Percentiles rank a stretch among this genome's conserved stretches.
These are phyloP conservation scores for Cataglyphis cursor DNA, from an alignment of 2,888 invertebrate genomes.

Conservation along the genomic window DNA sequence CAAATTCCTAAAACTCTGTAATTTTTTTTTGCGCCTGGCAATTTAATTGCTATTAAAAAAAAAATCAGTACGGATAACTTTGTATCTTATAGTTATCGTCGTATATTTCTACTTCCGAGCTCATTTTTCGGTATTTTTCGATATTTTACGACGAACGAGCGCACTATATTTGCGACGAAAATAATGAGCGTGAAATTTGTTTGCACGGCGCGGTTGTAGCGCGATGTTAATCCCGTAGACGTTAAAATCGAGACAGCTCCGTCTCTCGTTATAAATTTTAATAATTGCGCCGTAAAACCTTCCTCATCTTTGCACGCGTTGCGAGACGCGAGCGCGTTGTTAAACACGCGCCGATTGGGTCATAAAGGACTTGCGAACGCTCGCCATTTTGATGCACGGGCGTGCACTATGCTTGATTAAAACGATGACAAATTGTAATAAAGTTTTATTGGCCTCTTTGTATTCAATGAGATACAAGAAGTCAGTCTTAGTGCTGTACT, in stretches of 20 bases:
- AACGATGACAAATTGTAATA: slow-evolving; percentile 46
- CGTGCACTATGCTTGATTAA: slow-evolving; percentile 21
- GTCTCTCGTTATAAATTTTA: slow-evolving; percentile 76
- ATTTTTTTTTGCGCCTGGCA: background rate
- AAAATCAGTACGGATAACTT: background rate
- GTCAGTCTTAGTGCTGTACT: background rate
- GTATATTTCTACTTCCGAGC: background rate
- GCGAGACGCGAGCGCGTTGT: slow-evolving; percentile 25
- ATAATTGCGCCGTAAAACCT: slow-evolving; percentile 75
- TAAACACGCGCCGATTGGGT: slow-evolving; percentile 34
- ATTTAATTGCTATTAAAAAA: background rate
- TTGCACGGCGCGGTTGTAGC: slow-evolving; percentile 42
- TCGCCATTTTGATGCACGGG: slow-evolving; percentile 42
- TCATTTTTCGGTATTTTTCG: slow-evolving; percentile 7
- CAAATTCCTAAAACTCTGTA: background rate
- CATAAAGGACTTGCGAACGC: slow-evolving; percentile 20
- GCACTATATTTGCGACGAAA: slow-evolving; percentile 54
- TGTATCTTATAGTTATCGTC: background rate
- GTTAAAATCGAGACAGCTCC: slow-evolving; percentile 47
- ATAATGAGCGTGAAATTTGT: slow-evolving; percentile 49
- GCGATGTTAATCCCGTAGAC: slow-evolving; percentile 55
- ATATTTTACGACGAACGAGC: background rate
- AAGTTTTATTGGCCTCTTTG: slow-evolving; percentile 45
- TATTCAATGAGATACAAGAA: background rate
- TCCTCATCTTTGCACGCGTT: slow-evolving; percentile 34